These are phyloP conservation scores for Chaetodon auriga DNA, from an alignment of 2,113 vertebrate species.

Conservation along the genomic window DNA sequence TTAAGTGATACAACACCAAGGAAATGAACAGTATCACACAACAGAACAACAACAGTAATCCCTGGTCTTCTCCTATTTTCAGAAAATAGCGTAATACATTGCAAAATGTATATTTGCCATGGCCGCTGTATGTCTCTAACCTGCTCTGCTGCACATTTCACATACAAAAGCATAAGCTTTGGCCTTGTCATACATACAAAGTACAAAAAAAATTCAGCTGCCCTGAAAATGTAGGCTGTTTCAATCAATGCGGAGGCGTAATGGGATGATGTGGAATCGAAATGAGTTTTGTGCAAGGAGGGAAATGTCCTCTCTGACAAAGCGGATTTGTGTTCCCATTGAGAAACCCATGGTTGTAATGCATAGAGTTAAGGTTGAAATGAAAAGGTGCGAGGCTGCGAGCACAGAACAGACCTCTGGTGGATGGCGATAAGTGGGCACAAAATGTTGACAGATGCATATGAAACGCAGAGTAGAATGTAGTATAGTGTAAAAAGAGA, in stretches of 20 bases:
- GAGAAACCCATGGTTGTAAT: constrained; percentile 62
- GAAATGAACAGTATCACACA: constrained; percentile 1
- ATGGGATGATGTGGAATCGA: constrained; percentile 78
- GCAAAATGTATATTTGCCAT: constrained; percentile 15
- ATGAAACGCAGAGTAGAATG: constrained; percentile 13
- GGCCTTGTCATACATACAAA: constrained; percentile 47
- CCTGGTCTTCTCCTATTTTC: background rate
- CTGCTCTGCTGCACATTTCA: constrained; percentile 26
- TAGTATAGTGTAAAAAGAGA: background rate
- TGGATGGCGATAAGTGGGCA: constrained; percentile 21
- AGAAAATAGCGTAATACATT: constrained; percentile 18
- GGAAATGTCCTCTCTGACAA: constrained; percentile 77
- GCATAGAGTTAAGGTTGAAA: constrained; percentile 51
- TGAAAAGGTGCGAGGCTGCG: constrained; percentile 44
- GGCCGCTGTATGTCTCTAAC: constrained; percentile 3
- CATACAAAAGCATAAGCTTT: constrained; percentile 28
- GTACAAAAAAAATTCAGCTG: constrained; percentile 45
- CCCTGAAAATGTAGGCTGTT: constrained; percentile 71
- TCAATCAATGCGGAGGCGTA: constrained; percentile 76
- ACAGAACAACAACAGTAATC: constrained; percentile 21
- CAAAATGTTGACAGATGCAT: constrained; percentile 7
- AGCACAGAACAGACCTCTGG: constrained; percentile 49
- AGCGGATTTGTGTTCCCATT: constrained; percentile 71
- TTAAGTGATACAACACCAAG: background rate
- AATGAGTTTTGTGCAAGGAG: constrained; percentile 71